phyloP scores from a whole-genome alignment of 2,113 vertebrate species.

The Mormoops blainvillei region DNA sequence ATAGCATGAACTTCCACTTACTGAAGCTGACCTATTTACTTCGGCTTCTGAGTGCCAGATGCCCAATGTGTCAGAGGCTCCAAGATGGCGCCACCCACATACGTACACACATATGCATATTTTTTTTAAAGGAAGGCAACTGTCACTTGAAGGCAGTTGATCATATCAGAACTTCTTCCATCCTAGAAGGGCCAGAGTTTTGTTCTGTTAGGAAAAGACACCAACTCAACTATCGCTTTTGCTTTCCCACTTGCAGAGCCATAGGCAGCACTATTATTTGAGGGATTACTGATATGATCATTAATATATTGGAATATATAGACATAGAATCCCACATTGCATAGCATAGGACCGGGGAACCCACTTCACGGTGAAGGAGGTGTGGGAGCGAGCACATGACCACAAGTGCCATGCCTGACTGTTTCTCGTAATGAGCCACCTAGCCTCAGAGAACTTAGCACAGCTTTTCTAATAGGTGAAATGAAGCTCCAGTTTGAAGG shows the following conservation, averaged over 20 bases:
- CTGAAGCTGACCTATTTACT: not conserved
- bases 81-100: not conserved
- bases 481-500: not conserved
- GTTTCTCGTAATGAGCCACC: not conserved
- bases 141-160: not conserved
- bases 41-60: not conserved
- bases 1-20: not conserved
- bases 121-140: not conserved
- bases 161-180: not conserved
- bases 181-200: not conserved
- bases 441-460: not conserved
- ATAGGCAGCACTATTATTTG: not conserved
- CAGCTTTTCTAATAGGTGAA: not conserved
- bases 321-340: not conserved
- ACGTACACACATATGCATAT: not conserved
- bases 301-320: not conserved
- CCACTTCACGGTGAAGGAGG: not conserved
- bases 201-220: not conserved
- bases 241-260: not conserved
- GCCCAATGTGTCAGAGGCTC: not conserved
- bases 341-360: not conserved
- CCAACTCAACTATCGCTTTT: not conserved
- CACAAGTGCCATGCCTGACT: not conserved
- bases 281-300: not conserved
- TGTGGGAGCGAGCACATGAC: not conserved